A percentile compares a stretch with the other conserved stretches of the same genome.
Conservation (phyloP, 2,113 vertebrate genomes). For the Brienomyrus brachyistius region DNA sequence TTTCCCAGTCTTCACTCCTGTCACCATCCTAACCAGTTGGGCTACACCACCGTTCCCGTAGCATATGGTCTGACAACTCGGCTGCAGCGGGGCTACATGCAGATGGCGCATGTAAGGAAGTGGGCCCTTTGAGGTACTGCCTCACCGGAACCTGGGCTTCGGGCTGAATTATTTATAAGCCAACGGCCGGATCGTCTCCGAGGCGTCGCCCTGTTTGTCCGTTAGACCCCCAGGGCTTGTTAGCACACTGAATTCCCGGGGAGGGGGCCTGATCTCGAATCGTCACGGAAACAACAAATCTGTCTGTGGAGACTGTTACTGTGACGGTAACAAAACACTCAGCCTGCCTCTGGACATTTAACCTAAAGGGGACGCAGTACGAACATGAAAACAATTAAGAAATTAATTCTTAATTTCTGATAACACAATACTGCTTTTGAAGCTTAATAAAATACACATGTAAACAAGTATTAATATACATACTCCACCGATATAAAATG, state of each 20-base stretch:
- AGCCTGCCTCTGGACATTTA: not conserved
- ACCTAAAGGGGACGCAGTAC: not conserved
- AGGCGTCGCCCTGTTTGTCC: slow-evolving; percentile 34
- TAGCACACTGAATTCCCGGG: slow-evolving; percentile 22
- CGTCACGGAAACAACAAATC: not conserved
- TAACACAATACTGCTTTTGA: not conserved
- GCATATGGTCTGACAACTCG: slow-evolving; percentile 49
- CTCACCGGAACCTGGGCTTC: slow-evolving; percentile 35
- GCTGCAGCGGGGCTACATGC: slow-evolving; percentile 38
- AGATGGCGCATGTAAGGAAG: slow-evolving; percentile 46
- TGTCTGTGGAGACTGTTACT: not conserved
- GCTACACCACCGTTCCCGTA: slow-evolving; percentile 35
- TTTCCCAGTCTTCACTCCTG: slow-evolving; percentile 12
- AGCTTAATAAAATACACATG: not conserved
- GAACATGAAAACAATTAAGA: slow-evolving; percentile 1
- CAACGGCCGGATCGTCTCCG: slow-evolving; percentile 39
- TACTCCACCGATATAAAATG: not conserved
- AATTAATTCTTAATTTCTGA: not conserved
- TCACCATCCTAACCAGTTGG: slow-evolving; percentile 25
- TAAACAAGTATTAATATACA: not conserved
- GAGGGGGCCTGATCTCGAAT: not conserved
- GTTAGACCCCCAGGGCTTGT: slow-evolving; percentile 32
- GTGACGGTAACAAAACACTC: not conserved
- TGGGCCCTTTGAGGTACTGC: slow-evolving; percentile 38
- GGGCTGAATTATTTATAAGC: slow-evolving; percentile 44